Evolutionary conservation across 2,888 invertebrate genomes (phyloP).

Genomic region (Matsumyia berberina): DNA sequence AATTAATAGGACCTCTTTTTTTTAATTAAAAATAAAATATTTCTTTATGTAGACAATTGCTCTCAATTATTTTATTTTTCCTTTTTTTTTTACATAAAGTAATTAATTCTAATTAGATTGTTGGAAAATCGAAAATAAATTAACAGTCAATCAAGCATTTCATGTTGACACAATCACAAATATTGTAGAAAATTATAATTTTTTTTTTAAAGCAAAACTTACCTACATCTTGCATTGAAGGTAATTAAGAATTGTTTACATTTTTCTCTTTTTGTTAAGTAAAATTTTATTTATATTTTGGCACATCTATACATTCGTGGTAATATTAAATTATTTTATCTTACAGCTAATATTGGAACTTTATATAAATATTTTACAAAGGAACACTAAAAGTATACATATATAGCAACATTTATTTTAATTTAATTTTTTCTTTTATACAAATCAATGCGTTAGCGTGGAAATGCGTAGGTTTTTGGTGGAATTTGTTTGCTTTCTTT

Average conservation of each 20-base stretch:
- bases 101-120: conserved; percentile 16
- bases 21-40: background rate
- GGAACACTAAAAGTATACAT: background rate
- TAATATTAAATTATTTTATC: conserved; percentile 11
- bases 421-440: conserved; percentile 1
- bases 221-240: no score
- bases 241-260: background rate
- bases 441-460: background rate
- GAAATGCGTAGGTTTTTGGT: background rate
- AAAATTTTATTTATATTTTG: conserved; percentile 64
- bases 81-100: conserved; percentile 9
- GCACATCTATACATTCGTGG: conserved; percentile 64
- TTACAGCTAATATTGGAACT: conserved; percentile 8
- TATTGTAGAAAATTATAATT: conserved; percentile 18
- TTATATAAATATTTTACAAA: conserved; percentile 43
- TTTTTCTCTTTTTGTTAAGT: background rate
- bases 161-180: conserved; percentile 55
- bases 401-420: background rate
- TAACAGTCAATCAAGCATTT: conserved; percentile 47
- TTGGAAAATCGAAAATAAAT: conserved; percentile 30
- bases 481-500: no score
- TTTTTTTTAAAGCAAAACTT: background rate
- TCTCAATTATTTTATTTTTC: background rate
- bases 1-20: conserved; percentile 65
- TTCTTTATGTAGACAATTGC: conserved; percentile 5